Base-by-base conservation (phyloP, 1,140 invertebrate genomes). In the Muscidifurax raptorellus region DNA sequence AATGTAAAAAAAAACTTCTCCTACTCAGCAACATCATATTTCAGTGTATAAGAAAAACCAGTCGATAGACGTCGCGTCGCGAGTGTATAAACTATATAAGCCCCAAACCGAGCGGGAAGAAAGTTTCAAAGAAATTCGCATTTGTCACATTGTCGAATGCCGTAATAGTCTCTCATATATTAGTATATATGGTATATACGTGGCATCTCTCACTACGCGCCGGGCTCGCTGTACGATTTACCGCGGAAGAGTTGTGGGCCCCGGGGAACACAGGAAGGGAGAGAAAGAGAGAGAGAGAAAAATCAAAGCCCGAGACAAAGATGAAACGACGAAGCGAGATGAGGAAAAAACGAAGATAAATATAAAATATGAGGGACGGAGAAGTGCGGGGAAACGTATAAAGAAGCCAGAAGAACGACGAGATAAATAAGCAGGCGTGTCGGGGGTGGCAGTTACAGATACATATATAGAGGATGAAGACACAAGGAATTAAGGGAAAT, bases 131-230 rank as follows among this genome's bases (percentile, higher is more conserved):
- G 52, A 59, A 74, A 67, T 80, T 80, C 28, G 52, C 47, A 80
- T 84, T 84, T 84, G 76, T 84, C 82, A 79, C 28, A 47, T 80
- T 15, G 52, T 84, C 78, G 78, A 80, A 80, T 66, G 27, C n/a
- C 47, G 40, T 80, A 80, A 84, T 79, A 75, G 25, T n/a, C 36
- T 12, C 69, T 72, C 67, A n/a, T 59, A 81, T 59, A 74, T 81
- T 74, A 52, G 66, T 80, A 80, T 47, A 80, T 71, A 80, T 78
- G n/a, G n/a, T n/a, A n/a, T n/a, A n/a, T 28, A 27, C n/a, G 75
- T 1, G n/a, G n/a, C 75, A 44, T 44, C 64, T 47, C 25, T 36
- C n/a, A 13, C 6, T 0, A 9, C 28, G 5, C 27, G 1, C 9
- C 12, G 25, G 3, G 52, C 30, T 52, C 5, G 3, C 30, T 28